Base-by-base conservation (phyloP, 2,888 invertebrate genomes). In the Lordiphosa fenestrarum region DNA sequence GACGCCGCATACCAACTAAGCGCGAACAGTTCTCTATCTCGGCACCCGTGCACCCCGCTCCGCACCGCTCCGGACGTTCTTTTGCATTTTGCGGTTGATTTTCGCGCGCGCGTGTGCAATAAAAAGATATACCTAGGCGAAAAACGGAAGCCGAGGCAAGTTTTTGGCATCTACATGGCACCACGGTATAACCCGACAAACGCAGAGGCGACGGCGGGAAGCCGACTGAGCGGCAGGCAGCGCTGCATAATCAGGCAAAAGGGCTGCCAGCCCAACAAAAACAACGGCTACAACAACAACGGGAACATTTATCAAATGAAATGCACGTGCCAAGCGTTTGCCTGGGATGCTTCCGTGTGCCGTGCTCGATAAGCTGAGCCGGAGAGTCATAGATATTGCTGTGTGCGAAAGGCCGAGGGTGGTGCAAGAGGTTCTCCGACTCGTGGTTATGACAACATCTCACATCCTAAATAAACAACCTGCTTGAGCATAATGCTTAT, bases 261-360 rank as follows among this genome's bases (percentile, higher is more conserved):
- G 56, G 53, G 58, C 57, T 60, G 70, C 55, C 58, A 52, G 55
- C n/a, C 38, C 48, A 63, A 19, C 46, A 30, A 40, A 25, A 39
- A 39, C 53, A 21, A 51, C 40, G 38, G 12, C 48, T 6, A 13
- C 39, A 51, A 41, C 25, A 36, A 40, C 25, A 42, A 36, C 41
- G 9, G 82, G 49, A 66, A 73, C 78, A 84, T 77, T 77, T 77
- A 77, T 77, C 84, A 84, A 78, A 77, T 77, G 77, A 71, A 84
- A 71, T 77, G 74, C 77, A 77, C 77, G 77, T 77, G 71, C 71
- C 67, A 81, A 55, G 84, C 84, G 71, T 73, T 84, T 84, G 78
- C 78, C 78, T 61, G 42, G 40, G 44, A 47, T 73, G 65, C 69
- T 74, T 78, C 78, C 74, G 76, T 56, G 41, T 38, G 46, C 38